phyloP scores from a whole-genome alignment of 2,113 vertebrate species.

The Forbesichthys papilliferus region DNA sequence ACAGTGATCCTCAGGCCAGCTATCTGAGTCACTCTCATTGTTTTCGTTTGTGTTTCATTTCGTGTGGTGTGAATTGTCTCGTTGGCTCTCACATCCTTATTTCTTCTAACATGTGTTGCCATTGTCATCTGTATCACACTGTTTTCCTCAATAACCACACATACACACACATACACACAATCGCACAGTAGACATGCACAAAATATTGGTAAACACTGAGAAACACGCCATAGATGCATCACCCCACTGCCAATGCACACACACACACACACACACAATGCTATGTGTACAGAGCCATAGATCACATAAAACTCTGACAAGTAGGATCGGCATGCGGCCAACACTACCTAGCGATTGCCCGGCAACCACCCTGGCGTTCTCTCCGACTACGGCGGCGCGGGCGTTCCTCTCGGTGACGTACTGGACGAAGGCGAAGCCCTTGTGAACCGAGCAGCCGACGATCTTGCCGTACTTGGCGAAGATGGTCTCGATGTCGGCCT shows the following conservation, averaged over 20 bases:
- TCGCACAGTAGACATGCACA: background rate
- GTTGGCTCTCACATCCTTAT: background rate
- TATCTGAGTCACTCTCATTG: constrained; percentile 24
- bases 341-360: constrained; percentile 90
- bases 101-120: background rate
- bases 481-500: constrained; percentile 92
- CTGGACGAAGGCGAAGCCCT: constrained; percentile 95
- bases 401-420: constrained; percentile 93
- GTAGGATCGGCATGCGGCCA: background rate
- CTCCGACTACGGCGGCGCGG: constrained; percentile 84
- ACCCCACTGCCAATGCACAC: background rate
- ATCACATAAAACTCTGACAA: background rate
- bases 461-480: constrained; percentile 98
- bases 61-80: background rate
- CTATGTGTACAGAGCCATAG: background rate
- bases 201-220: constrained; percentile 1
- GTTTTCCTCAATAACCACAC: background rate
- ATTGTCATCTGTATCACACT: no score
- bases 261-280: background rate
- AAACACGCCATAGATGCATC: background rate
- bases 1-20: constrained; percentile 35
- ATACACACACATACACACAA: background rate
- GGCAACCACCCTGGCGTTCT: constrained; percentile 89
- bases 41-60: constrained; percentile 3
- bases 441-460: constrained; percentile 94